Conservation (phyloP, 2,797 vertebrate species). For the Ciconia nigra region DNA sequence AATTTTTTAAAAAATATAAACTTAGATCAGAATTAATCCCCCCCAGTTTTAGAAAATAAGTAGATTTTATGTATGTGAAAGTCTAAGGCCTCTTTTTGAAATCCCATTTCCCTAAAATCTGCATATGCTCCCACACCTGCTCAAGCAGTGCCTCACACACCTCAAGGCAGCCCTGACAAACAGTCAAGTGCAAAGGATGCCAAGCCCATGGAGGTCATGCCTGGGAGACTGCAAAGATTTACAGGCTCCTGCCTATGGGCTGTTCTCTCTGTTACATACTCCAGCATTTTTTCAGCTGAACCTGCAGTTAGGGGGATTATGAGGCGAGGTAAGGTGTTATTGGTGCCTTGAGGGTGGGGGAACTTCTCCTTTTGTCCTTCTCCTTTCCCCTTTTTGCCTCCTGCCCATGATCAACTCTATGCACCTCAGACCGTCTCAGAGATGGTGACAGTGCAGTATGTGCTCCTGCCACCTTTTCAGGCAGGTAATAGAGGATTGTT, state of each 20-base stretch:
- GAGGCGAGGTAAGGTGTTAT: neutral
- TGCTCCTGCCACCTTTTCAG: neutral
- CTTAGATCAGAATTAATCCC: neutral
- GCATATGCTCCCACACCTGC: neutral
- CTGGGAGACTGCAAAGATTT: neutral
- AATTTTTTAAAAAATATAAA: neutral
- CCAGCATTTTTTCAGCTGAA: neutral
- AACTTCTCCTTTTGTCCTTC: neutral
- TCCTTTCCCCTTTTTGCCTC: neutral
- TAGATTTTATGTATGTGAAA: neutral
- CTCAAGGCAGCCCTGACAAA: neutral
- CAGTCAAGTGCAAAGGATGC: neutral
- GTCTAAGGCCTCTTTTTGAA: neutral
- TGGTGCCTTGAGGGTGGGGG: neutral
- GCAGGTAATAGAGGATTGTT: neutral
- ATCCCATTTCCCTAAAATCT: neutral
- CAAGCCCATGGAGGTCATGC: neutral
- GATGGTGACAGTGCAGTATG: neutral
- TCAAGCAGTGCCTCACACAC: neutral
- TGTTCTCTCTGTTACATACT: neutral
- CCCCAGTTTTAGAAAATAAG: neutral
- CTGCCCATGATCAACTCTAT: neutral
- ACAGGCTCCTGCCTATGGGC: neutral
- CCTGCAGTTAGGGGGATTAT: neutral
- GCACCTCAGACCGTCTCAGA: neutral